Base-by-base conservation (phyloP, 2,888 invertebrate species). In the Heliconius sara region DNA sequence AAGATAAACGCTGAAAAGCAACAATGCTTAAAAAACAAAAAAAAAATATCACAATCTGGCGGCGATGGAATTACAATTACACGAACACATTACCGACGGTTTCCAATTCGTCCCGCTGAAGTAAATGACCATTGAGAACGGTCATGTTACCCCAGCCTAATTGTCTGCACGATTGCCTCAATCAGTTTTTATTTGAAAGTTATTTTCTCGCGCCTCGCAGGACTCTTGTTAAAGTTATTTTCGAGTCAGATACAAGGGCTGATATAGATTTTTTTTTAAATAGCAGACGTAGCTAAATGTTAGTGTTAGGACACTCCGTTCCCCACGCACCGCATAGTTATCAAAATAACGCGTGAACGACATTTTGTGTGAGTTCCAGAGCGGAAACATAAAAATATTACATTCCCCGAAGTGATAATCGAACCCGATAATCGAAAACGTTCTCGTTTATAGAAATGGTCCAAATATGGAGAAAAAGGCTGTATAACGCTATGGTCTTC, bases 71-170 rank as follows among this genome's bases (percentile, higher is more conserved):
- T 76, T 57, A 80, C 81, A 84, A 86, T 87, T 77, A 89, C 89
- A 89, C 88, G 89, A 87, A 84, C 87, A 85, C 88, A 89, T 91
- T 88, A 89, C 85, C 83, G 82, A 84, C 85, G 88, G 88, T 90
- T 90, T 89, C 80, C 87, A 87, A 92, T 92, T 91, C 87, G 92
- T 88, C 89, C 88, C 87, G 88, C 84, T 82, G 82, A 80, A 82
- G 79, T 82, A 78, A 80, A 83, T 80, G 76, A 84, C 82, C 84
- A 81, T 83, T 83, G 84, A 82, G 80, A 81, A 80, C 81, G 79
- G 79, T 79, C 76, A 77, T 77, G 78, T 76, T 75, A 80, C 43
- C 81, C 79, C 77, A 80, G 72, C 81, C 81, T 81, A 81, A 81
- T 79, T 78, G 77, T 72, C 60, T 76, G 57, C 60, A 63, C 57